Evolutionary conservation across 2,797 vertebrate species (phyloP), one percentile per base, ranked within the genome.

Genomic region (Petrocephalus sullivani): DNA sequence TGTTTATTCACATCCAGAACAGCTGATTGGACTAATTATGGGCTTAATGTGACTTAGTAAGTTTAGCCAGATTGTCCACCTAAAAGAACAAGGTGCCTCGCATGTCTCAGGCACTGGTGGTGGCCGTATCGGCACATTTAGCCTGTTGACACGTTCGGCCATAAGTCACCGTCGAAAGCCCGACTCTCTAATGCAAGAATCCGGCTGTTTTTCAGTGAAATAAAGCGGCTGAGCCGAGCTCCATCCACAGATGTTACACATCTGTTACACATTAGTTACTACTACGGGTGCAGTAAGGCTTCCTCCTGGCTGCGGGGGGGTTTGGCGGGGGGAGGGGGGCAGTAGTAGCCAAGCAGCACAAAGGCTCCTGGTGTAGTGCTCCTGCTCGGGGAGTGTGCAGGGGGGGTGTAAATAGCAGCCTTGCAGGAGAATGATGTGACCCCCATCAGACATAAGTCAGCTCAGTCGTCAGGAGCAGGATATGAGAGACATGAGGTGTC

Each of bases 211-310:
- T 75, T 46, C 71, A 75, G 37, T 37, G 37, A 75, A 2, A 14
- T 33, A 19, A 19, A 19, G 71, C 37, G 37, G 1, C 71, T 19
- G 71, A 75, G 28, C 67, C 0, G 10, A 6, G 71, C 37, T 0
- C 10, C 14, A 75, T 85, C 12, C 64, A 88, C 89, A 89, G 87
- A 78, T 87, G 89, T 90, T 86, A 87, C 88, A 92, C 92, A 94
- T 95, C 78, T 87, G 89, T 89, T 85, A 87, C 88, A 92, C 92
- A 94, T 95, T 91, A 94, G 92, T 93, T 64, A 87, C 92, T 92
- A 90, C 92, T 90, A 91, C 89, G 88, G 87, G 89, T 75, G 9
- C 4, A 41, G 12, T 21, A 83, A 78, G 61, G 57, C 61, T 33
- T 28, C 28, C 28, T 28, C 28, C 54, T 51, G 75, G 9, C 75